Evolutionary conservation across 2,797 vertebrate species (phyloP), one percentile per base, ranked within the genome.

Genomic region (Diceros bicornis): DNA sequence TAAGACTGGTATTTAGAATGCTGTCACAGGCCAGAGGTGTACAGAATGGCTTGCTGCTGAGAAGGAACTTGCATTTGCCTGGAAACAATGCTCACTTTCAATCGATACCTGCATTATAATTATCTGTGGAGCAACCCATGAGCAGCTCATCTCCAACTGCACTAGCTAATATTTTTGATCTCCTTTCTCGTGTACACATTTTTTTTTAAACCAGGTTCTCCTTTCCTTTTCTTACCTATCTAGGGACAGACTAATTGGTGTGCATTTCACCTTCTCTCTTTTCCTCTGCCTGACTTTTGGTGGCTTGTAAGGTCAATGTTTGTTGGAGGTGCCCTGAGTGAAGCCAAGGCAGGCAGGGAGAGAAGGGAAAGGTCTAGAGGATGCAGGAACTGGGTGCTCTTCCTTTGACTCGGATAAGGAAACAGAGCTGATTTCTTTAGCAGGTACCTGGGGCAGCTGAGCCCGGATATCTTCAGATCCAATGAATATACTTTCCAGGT

Each of bases 401-500:
- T 74, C 62, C 72, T 29, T 72, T 37, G 12, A 78, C 34, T 25
- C 23, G 1, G 50, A 25, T 14, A 64, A 75, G 41, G 66, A 59
- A 66, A 69, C 4, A 69, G 44, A 85, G 11, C 52, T 59, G 21
- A 71, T 74, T 75, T 68, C 21, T 41, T 37, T 3, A 77, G 1
- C 0, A 52, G 3, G 23, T 88, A 99, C 99, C 99, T 99, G 99
- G 2, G 99, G 99, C 95, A 99, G 99, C 98, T 99, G 99, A 11
- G 99, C 98, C 87, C 99, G 99, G 91, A 99, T 99, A 92, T 99
- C 99, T 89, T 99, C 99, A 0, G 99, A 99, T 83, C 99, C 99
- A 7, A 99, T 99, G 98, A 99, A 99, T 97, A 99, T 99, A 98
- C 99, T 99, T 97, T 99, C 99, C 97, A 99, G 98, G 98, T 99